phyloP scores from a whole-genome alignment of 30 jellyfish, hydroid and myxozoan genomes.

The Hydra vulgaris region DNA sequence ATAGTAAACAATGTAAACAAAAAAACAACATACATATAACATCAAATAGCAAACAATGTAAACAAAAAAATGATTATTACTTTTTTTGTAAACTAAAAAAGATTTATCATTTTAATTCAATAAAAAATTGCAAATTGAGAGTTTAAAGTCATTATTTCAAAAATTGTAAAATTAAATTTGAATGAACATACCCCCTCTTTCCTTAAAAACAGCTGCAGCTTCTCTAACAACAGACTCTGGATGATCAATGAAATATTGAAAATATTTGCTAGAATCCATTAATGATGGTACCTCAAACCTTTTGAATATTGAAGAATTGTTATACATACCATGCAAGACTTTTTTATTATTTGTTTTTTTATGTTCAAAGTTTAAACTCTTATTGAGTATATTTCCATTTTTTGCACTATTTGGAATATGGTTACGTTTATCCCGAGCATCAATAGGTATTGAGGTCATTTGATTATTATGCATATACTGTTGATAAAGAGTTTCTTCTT shows the following conservation, averaged over 20 bases:
- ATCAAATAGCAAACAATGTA: too few relatives aligned
- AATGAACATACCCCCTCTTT: not conserved
- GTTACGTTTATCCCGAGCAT: conserved; percentile 16
- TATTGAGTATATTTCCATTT: not conserved
- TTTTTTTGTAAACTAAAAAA: too few relatives aligned
- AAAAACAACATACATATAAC: too few relatives aligned
- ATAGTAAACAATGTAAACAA: too few relatives aligned
- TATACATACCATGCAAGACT: not conserved
- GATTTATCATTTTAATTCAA: too few relatives aligned
- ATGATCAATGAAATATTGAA: conserved; percentile 14
- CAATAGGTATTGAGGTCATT: not conserved
- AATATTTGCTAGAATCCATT: conserved; percentile 14
- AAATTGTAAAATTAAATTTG: not conserved
- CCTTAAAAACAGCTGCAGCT: not conserved
- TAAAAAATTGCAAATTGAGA: too few relatives aligned
- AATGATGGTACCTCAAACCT: not conserved
- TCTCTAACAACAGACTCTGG: conserved; percentile 9
- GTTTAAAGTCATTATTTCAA: too few relatives aligned
- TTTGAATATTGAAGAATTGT: not conserved
- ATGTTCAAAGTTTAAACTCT: not conserved
- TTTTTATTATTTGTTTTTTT: not conserved
- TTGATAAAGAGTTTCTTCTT: conserved; percentile 25
- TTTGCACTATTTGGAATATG: not conserved
- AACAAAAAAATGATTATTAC: too few relatives aligned
- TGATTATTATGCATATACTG: conserved; percentile 7